Evolutionary conservation across 2,888 invertebrate species (phyloP), one percentile per base, ranked within the genome.

Genomic region (Dione juno): DNA sequence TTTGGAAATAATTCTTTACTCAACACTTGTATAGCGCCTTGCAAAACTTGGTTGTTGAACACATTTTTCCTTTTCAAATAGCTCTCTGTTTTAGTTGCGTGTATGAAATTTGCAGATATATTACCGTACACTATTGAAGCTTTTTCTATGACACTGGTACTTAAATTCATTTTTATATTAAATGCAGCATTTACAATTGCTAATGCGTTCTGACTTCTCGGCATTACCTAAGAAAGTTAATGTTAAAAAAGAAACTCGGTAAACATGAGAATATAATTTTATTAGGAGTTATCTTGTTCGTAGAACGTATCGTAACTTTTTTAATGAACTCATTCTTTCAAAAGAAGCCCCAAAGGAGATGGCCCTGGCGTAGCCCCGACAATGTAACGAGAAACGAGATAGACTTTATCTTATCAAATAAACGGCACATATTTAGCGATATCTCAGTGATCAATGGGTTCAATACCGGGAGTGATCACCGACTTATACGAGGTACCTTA

Each of bases 171-270:
- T 81, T 95, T 93, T n/a, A 96, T 80, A 0, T 95, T 88, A 78
- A 96, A 96, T 0, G 95, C 96, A 3, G 96, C 96, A 80, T 97
- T 97, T 0, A 97, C 95, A 70, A 96, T 95, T 0, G 97, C 96
- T 79, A 96, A 94, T 0, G 97, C 95, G 80, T 96, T 96, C 87
- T 96, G 96, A 48, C 95, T 95, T 75, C 96, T 90, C 0, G 96
- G 95, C 94, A 96, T 95, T 54, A 97, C 95, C 96, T 96, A 84
- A 37, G 86, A 86, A 67, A 43, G n/a, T 45, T 19, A 53, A 11
- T 13, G 1, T 50, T 40, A 40, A 3, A 40, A 3, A 40, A 40
- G 9, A 40, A 40, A 6, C 3, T 37, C 8, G 37, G 3, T 37
- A 37, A 8, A 37, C 3, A 37, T 37, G 5, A 37, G 37, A 37